Conservation (phyloP, 2,797 vertebrate genomes). For the Sparus aurata region DNA sequence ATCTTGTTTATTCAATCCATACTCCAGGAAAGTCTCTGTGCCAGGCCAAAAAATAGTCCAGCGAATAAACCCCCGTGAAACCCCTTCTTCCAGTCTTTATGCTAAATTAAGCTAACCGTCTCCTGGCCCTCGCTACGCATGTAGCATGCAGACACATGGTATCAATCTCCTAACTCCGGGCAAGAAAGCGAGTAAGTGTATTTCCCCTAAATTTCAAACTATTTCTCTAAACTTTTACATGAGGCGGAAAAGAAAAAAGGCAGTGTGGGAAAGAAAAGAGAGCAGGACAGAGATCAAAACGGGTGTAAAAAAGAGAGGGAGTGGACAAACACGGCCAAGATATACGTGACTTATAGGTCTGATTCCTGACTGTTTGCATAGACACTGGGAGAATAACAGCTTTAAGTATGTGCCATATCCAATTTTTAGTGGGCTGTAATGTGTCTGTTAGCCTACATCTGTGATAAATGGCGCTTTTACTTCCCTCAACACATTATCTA, state of each 20-base stretch:
- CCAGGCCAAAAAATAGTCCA: background rate
- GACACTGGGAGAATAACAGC: conserved; percentile 46
- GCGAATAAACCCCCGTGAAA: background rate
- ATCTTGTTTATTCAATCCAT: background rate
- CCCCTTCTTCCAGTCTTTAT: background rate
- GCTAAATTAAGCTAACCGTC: background rate
- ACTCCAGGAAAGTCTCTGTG: background rate
- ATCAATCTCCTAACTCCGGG: background rate
- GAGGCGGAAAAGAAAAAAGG: background rate
- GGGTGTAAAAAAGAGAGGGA: conserved; percentile 3
- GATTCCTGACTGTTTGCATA: conserved; percentile 45
- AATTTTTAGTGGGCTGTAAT: conserved; percentile 41
- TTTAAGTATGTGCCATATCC: conserved; percentile 35
- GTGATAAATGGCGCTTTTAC: conserved; percentile 70
- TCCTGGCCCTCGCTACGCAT: background rate
- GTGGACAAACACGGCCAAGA: conserved; percentile 47
- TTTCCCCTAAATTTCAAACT: background rate
- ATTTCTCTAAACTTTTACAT: conserved; percentile 2
- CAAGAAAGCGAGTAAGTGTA: background rate
- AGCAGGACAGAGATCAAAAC: conserved; percentile 7
- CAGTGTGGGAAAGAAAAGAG: background rate
- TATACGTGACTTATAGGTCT: conserved; percentile 22
- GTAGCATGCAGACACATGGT: conserved; percentile 1
- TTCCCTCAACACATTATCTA: conserved; percentile 67
- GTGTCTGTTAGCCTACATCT: conserved; percentile 35